Evolutionary conservation across 2,888 invertebrate genomes (phyloP), one percentile per base, ranked within the genome.

Genomic region (Hypena proboscidalis): DNA sequence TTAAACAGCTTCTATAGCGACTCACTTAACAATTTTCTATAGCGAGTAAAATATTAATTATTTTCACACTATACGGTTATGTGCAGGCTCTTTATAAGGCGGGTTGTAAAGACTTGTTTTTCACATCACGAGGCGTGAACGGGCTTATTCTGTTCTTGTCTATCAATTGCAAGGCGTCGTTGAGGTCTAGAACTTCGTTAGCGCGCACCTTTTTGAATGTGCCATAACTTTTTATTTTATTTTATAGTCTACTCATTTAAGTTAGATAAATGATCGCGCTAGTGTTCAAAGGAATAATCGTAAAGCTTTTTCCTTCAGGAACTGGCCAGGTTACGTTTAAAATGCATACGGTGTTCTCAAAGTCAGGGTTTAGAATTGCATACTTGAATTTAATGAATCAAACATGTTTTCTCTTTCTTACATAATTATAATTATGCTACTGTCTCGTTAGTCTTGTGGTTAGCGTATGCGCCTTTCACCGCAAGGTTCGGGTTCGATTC

Each of bases 81-180:
- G 31, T 33, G 35, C 46, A 43, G 39, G 14, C 29, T 53, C 58
- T 65, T 53, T 56, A 55, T 49, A 62, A 61, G 63, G 65, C 35
- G 26, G 40, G 32, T 53, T 58, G 51, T 52, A 55, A 32, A 42
- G 34, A 58, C 66, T 61, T 53, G 67, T 70, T 67, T 67, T 70
- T 70, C 57, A 51, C 60, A 67, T 59, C 56, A 50, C 49, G 39
- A 68, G 68, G 65, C 66, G 70, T 70, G 67, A 75, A 71, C 61
- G 58, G 55, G 69, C 65, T 70, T 67, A 68, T 70, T 71, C 67
- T 57, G 67, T 67, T 68, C 73, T 70, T 77, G 70, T 77, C 74
- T 73, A 74, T 76, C 74, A 74, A 67, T 67, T 54, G 60, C 53
- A 55, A 61, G 44, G 31, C 50, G 57, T 71, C 61, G 61, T 68